These are phyloP conservation scores for Lithophane leautieri DNA, from an alignment of 2,888 invertebrate genomes.

Conservation along the genomic window DNA sequence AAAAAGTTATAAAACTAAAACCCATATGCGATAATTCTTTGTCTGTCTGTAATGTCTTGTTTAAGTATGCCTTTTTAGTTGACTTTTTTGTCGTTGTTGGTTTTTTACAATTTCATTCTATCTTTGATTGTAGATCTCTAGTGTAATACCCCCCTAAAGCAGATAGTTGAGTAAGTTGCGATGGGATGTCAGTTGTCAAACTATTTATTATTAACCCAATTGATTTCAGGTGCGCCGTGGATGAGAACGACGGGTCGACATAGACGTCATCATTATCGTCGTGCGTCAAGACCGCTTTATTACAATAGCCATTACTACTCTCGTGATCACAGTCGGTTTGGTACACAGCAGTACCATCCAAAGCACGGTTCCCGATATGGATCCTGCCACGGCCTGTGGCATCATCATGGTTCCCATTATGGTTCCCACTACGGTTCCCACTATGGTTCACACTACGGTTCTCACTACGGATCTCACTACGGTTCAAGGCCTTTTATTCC, in stretches of 20 bases:
- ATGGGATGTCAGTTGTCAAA: not conserved
- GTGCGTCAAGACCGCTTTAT: not conserved
- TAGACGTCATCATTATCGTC: not conserved
- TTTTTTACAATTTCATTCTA: no score
- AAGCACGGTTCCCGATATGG: not conserved
- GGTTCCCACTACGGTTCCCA: not conserved
- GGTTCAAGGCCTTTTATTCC: not conserved
- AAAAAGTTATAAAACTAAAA: no score
- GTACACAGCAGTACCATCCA: not conserved
- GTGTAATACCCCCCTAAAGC: not conserved
- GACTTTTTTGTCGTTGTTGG: no score
- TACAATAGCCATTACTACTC: not conserved
- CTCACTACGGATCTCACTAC: not conserved
- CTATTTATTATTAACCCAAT: not conserved
- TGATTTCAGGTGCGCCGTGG: conserved; percentile 41
- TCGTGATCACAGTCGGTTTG: not conserved
- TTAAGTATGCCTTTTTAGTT: no score
- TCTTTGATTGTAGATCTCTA: no score
- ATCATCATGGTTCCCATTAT: not conserved
- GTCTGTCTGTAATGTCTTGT: no score
- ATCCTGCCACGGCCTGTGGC: no score
- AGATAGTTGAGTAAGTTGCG: not conserved
- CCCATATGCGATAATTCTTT: no score
- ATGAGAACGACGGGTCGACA: not conserved
- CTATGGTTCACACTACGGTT: not conserved